A percentile compares a stretch with the other conserved stretches of the same genome.
phyloP scores from a whole-genome alignment of 2,888 invertebrate genomes.

The Lithophane leautieri region DNA sequence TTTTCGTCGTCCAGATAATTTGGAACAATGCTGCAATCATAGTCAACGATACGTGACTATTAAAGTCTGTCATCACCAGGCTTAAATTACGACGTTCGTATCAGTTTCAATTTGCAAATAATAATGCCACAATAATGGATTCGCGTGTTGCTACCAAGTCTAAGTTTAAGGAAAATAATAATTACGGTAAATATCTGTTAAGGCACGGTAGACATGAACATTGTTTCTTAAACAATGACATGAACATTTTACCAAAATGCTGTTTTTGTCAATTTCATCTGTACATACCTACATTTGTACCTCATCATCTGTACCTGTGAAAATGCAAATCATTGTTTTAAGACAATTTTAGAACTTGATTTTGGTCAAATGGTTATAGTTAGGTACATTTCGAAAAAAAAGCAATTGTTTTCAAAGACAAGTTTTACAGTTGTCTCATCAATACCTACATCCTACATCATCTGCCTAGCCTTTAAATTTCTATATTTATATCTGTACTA shows the following conservation, averaged over 20 bases:
- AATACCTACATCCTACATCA: not conserved
- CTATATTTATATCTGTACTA: too few species aligned
- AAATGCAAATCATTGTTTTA: constrained; percentile 22
- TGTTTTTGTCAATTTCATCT: constrained; percentile 4
- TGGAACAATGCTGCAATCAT: constrained; percentile 4
- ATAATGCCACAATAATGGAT: constrained; percentile 28
- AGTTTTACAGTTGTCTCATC: too few species aligned
- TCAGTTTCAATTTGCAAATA: constrained; percentile 14
- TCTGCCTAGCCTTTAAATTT: too few species aligned
- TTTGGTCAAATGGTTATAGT: not conserved
- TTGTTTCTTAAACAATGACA: constrained; percentile 17
- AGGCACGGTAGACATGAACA: constrained; percentile 11
- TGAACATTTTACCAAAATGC: too few species aligned
- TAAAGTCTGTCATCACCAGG: constrained; percentile 5
- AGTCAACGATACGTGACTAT: not conserved
- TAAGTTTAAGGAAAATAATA: not conserved
- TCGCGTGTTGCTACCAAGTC: constrained; percentile 17
- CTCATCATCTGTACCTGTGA: too few species aligned
- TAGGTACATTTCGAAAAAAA: not conserved
- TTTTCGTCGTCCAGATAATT: constrained; percentile 13
- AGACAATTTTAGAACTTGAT: not conserved
- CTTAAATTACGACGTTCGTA: constrained; percentile 10
- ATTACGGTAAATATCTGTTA: constrained; percentile 21
- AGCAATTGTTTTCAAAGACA: not conserved
- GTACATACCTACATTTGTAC: not conserved